Evolutionary conservation across 1,140 invertebrate genomes (phyloP).

Genomic region (Lucilia cuprina): DNA sequence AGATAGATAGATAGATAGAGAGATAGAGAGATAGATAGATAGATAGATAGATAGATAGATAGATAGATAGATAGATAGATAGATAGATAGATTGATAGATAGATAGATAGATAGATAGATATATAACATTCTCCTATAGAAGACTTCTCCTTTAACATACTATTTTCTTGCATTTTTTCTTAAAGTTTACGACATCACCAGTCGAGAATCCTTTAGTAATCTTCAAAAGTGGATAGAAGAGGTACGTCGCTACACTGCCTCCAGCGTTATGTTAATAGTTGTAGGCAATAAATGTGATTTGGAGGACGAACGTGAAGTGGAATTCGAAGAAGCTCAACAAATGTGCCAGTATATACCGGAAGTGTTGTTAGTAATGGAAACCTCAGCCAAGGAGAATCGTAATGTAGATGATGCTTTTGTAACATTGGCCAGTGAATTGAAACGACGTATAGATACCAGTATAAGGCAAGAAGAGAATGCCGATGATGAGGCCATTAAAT

Average conservation of each 20-base stretch:
- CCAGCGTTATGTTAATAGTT: conserved; percentile 86
- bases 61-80: no score
- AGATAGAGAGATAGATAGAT: no score
- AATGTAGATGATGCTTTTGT: conserved; percentile 93
- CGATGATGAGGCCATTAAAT: conserved; percentile 53
- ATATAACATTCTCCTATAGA: no score
- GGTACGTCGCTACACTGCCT: conserved; percentile 89
- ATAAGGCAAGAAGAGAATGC: conserved; percentile 45
- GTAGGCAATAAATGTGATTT: conserved; percentile 94
- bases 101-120: no score
- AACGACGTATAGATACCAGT: conserved; percentile 62
- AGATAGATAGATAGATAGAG: no score
- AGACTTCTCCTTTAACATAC: no score
- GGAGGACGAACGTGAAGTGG: conserved; percentile 80
- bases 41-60: no score
- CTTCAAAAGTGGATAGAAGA: conserved; percentile 94
- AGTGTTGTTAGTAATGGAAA: conserved; percentile 85
- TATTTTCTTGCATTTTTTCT: not conserved
- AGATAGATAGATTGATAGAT: no score
- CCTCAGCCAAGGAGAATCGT: conserved; percentile 91
- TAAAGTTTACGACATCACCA: conserved; percentile 92
- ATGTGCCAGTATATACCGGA: conserved; percentile 85
- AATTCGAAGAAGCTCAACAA: conserved; percentile 81
- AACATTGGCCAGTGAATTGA: conserved; percentile 85
- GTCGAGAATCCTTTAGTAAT: conserved; percentile 86